Evolutionary conservation across 2,888 invertebrate species (phyloP).

Genomic region (Notodonta ziczac): DNA sequence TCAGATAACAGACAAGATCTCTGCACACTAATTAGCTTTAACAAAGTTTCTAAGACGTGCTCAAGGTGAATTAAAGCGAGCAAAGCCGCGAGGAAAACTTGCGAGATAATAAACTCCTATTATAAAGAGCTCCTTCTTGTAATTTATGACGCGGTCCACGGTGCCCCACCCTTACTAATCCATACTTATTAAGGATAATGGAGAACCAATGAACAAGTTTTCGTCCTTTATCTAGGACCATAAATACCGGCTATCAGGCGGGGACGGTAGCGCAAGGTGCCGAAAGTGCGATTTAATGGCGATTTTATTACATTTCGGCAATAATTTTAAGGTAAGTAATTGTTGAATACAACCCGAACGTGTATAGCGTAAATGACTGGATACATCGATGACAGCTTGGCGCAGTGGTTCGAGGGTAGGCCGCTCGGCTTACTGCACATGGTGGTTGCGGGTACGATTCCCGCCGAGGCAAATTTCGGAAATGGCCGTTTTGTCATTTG

Average conservation of each 20-base stretch:
- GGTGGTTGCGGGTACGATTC: too few relatives aligned
- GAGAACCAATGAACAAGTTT: conserved; percentile 79
- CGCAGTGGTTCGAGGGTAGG: too few relatives aligned
- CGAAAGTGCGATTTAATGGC: conserved; percentile 68
- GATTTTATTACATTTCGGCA: conserved; percentile 61
- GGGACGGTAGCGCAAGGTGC: conserved; percentile 69
- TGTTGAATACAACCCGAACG: not conserved
- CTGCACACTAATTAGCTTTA: conserved; percentile 6
- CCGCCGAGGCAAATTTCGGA: too few relatives aligned
- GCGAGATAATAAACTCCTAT: conserved; percentile 68
- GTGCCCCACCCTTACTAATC: conserved; percentile 74
- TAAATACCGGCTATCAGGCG: conserved; percentile 69
- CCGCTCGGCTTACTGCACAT: too few relatives aligned
- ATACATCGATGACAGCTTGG: too few relatives aligned
- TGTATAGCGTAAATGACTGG: not conserved
- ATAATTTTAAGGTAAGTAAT: conserved; percentile 55
- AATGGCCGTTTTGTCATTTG: too few relatives aligned
- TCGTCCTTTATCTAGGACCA: conserved; percentile 73
- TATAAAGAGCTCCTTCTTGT: conserved; percentile 70
- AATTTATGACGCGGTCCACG: conserved; percentile 72
- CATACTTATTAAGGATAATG: conserved; percentile 83
- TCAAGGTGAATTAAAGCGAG: conserved; percentile 26
- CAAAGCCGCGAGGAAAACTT: conserved; percentile 35
- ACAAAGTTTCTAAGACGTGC: conserved; percentile 3
- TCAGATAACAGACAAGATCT: not conserved